Base-by-base conservation (phyloP, 2,888 invertebrate species). In the Brassicogethes aeneus region DNA sequence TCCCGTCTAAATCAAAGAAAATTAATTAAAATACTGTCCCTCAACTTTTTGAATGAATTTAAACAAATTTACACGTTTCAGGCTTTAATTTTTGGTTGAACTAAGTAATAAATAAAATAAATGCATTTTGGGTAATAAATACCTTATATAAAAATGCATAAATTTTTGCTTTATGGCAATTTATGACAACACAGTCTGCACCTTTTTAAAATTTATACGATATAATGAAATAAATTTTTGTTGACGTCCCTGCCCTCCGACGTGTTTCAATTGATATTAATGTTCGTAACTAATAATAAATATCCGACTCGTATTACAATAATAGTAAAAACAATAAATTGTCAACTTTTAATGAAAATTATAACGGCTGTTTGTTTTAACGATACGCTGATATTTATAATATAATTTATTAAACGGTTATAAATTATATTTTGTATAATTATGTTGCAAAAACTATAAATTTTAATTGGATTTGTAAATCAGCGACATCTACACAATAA, bases 1-100 rank as follows among this genome's bases (percentile, higher is more conserved):
- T 53, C 53, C 52, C 54, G 52, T 57, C 51, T 48, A 32, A 52
- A 54, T 56, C 48, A 50, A 48, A 55, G 55, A 53, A 48, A 52
- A 53, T 54, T 54, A 51, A 51, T 50, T 50, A 46, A 46, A 47
- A 45, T 38, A 40, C 44, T 44, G 46, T 46, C 43, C 45, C 41
- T 43, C n/a, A n/a, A n/a, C n/a, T n/a, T n/a, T n/a, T n/a, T n/a
- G n/a, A n/a, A n/a, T n/a, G n/a, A n/a, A n/a, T n/a, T n/a, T n/a
- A n/a, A n/a, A n/a, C n/a, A n/a, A n/a, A n/a, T n/a, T n/a, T n/a
- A n/a, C n/a, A n/a, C n/a, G n/a, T n/a, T n/a, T n/a, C n/a, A n/a
- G n/a, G n/a, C n/a, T n/a, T n/a, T n/a, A n/a, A n/a, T n/a, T n/a
- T n/a, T n/a, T n/a, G n/a, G n/a, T n/a, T n/a, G n/a, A n/a, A n/a